Evolutionary conservation across 2,888 invertebrate species (phyloP), one percentile per base, ranked within the genome.

Genomic region (Ceraclea dissimilis): DNA sequence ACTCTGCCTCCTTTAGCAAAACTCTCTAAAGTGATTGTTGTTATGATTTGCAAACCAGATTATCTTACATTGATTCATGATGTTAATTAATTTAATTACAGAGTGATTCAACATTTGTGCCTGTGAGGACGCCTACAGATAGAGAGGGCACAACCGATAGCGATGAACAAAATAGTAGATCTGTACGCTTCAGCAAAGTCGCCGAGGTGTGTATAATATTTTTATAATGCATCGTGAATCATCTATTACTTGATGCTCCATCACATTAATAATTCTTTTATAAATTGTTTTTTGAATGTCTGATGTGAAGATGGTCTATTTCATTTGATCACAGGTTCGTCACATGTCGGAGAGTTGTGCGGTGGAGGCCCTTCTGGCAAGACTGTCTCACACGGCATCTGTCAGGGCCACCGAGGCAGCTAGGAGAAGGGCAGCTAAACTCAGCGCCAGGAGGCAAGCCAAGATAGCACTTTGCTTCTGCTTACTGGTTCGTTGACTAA

Each of bases 311-410:
- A n/a, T n/a, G n/a, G n/a, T n/a, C n/a, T n/a, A n/a, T n/a, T n/a
- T n/a, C n/a, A n/a, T n/a, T n/a, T n/a, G n/a, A n/a, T n/a, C 13
- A 17, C 50, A 82, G 82, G 89, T 90, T 53, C 82, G 92, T 1
- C 92, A 93, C 64, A 89, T 93, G 88, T 91, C 91, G 0, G 89
- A 91, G 57, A 82, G 83, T 62, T 89, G 93, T 75, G 97, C 96
- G 2, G 90, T 91, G 46, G 97, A 96, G 68, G 97, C 97, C 10
- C 74, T 93, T 61, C 78, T 95, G 67, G 93, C 97, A 2, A 82
- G 97, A 51, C 78, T 97, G 60, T 95, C 96, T n/a, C 97, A 96
- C 79, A 85, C 91, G 63, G 95, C 95, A 8, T 93, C 91, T 58
- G 71, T 93, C 61, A 81, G 93, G 59, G 93, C 93, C 52, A 85